Evolutionary conservation across 2,113 vertebrate species (phyloP), one percentile per base, ranked within the genome.

Genomic region (Colaptes auratus): DNA sequence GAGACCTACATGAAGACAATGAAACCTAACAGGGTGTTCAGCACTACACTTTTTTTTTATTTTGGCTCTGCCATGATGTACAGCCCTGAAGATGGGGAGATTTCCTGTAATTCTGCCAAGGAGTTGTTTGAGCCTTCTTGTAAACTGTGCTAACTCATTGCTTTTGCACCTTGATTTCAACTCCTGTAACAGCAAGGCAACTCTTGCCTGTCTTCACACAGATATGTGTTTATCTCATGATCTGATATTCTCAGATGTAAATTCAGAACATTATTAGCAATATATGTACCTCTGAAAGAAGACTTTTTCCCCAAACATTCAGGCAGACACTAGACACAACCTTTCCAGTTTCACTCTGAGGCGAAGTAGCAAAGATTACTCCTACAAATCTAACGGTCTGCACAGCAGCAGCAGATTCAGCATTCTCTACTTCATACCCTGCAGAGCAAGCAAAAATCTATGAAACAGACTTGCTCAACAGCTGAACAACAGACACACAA

Each of bases 401-500:
- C 67, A 81, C 63, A 91, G 78, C 66, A 71, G 70, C 2, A 7
- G 77, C 33, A 88, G 60, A n/a, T 75, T 75, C 27, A 5, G 71
- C n/a, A 15, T 50, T 82, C 30, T 23, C 35, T 75, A 44, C 35
- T 84, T 80, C n/a, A 60, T 17, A 58, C 18, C 31, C 61, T 55
- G 42, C 23, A 35, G 15, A 91, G 33, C 31, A 52, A 93, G 79
- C 28, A 76, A 90, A 71, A 85, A 35, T 11, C 33, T 70, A 82
- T 85, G 70, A 89, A 82, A 80, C 14, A 86, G 58, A 44, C 46
- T 91, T 88, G 44, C 48, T 94, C 75, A 88, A 31, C 39, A 79
- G 67, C 46, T 91, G 93, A 95, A 71, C 36, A 39, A 83, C 15
- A 20, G 69, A 63, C 65, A 27, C 82, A 92, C 65, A 89, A 86